These are phyloP conservation scores for Littorina saxatilis DNA, from an alignment of 1,140 invertebrate genomes.

Conservation along the genomic window DNA sequence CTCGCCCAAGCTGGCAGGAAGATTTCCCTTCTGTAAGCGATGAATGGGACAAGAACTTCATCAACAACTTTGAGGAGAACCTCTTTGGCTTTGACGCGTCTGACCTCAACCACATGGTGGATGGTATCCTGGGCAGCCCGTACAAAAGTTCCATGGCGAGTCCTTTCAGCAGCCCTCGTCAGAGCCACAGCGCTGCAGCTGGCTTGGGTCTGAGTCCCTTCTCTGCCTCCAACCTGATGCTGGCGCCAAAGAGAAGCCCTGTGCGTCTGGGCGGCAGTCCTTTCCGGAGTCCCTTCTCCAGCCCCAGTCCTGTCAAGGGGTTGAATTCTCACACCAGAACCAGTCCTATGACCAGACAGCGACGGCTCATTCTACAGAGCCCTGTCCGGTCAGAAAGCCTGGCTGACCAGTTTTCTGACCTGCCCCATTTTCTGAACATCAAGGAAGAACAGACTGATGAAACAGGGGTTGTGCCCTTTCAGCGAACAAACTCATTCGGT, in stretches of 20 bases:
- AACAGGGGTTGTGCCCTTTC: conserved; percentile 19
- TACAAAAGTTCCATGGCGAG: conserved; percentile 26
- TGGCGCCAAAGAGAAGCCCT: conserved; percentile 48
- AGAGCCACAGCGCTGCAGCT: conserved; percentile 42
- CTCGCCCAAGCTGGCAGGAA: conserved; percentile 21
- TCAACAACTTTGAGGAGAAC: conserved; percentile 60
- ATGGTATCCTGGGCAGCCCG: conserved; percentile 51
- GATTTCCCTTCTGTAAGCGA: conserved; percentile 43
- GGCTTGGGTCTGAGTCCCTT: conserved; percentile 37
- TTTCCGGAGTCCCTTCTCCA: conserved; percentile 26
- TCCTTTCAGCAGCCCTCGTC: conserved; percentile 41
- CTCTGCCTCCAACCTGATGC: conserved; percentile 31
- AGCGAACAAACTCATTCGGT: conserved; percentile 28
- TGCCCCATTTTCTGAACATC: conserved; percentile 5
- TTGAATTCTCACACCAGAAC: not conserved
- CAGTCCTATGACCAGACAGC: conserved; percentile 23
- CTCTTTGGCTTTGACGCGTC: conserved; percentile 53
- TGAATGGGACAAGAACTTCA: conserved; percentile 59
- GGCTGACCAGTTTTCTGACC: not conserved
- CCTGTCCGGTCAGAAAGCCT: not conserved
- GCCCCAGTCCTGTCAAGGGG: conserved; percentile 23
- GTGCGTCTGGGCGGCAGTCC: conserved; percentile 35
- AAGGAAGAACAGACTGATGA: conserved; percentile 12
- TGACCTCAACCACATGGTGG: conserved; percentile 42
- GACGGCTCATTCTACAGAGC: conserved; percentile 29